A percentile compares a stretch with the other conserved stretches of the same genome.
Conservation (phyloP, 2,113 vertebrate species). For the Poicephalus meyeri region DNA sequence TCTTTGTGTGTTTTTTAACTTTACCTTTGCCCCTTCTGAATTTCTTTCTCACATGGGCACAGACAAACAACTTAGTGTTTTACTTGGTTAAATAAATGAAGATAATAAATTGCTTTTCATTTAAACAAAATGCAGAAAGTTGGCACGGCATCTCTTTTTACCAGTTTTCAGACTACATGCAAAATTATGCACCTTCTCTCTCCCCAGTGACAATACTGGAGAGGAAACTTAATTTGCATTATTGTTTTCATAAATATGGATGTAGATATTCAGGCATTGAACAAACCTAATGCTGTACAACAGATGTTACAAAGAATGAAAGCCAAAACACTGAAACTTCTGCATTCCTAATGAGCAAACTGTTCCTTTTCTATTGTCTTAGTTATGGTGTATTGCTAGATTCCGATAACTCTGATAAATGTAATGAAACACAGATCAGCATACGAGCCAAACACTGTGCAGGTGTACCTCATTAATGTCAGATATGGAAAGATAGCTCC, state of each 20-base stretch:
- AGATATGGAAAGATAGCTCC: conserved; percentile 40
- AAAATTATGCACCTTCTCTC: neutral
- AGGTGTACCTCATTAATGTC: conserved; percentile 69
- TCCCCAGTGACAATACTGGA: neutral
- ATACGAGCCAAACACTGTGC: conserved; percentile 34
- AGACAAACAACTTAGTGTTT: neutral
- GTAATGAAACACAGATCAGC: neutral
- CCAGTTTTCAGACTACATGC: neutral
- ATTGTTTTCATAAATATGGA: conserved; percentile 2
- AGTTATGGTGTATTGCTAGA: neutral
- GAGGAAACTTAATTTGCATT: conserved; percentile 17
- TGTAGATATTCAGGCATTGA: neutral
- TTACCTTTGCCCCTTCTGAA: neutral
- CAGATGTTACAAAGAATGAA: conserved; percentile 36
- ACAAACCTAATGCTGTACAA: conserved; percentile 35
- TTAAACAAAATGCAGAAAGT: neutral
- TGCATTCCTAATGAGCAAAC: conserved; percentile 41
- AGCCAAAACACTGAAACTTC: conserved; percentile 38
- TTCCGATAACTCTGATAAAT: neutral
- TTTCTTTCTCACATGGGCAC: neutral
- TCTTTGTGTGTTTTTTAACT: neutral
- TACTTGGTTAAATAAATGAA: neutral
- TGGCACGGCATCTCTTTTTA: neutral
- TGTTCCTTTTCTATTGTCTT: neutral
- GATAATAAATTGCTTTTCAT: neutral